Evolutionary conservation across 2,888 invertebrate species (phyloP).

Genomic region (Pandemis cinnamomeana): DNA sequence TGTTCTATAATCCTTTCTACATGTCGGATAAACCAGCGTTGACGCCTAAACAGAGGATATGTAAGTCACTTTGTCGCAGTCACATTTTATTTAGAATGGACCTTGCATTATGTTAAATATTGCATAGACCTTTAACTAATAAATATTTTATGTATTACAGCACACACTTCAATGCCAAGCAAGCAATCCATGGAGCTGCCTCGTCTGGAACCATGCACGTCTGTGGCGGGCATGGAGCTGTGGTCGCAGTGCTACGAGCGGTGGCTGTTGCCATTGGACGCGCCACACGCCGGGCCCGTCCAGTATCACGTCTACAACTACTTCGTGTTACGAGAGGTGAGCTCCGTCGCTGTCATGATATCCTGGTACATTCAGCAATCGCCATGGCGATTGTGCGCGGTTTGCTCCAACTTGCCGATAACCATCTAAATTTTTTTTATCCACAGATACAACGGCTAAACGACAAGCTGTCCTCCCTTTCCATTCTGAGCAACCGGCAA

Average conservation of each 20-base stretch:
- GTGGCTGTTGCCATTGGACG: slow-evolving; percentile 93
- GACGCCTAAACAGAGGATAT: slow-evolving; percentile 59
- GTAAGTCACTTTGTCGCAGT: slow-evolving; percentile 56
- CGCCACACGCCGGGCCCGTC: slow-evolving; percentile 87
- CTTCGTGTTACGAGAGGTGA: slow-evolving; percentile 75
- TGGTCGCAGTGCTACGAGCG: slow-evolving; percentile 97
- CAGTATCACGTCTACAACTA: slow-evolving; percentile 83
- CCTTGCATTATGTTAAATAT: too few relatives aligned
- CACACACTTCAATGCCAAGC: slow-evolving; percentile 47
- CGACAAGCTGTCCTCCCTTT: slow-evolving; percentile 67
- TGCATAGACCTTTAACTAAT: too few relatives aligned
- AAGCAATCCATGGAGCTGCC: slow-evolving; percentile 44
- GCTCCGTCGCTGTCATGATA: neutral
- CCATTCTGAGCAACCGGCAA: slow-evolving; percentile 63
- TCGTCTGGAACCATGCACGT: slow-evolving; percentile 75
- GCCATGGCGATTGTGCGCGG: too few relatives aligned
- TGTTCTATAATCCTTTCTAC: slow-evolving; percentile 94
- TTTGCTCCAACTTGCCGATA: too few relatives aligned
- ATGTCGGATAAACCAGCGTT: slow-evolving; percentile 49
- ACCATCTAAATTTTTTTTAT: neutral
- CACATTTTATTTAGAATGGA: too few relatives aligned
- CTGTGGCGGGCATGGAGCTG: slow-evolving; percentile 86
- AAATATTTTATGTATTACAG: slow-evolving; percentile 45
- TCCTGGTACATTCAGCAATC: neutral
- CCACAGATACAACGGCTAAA: slow-evolving; percentile 71